A percentile compares a stretch with the other conserved stretches of the same genome.
Conservation (phyloP, 2,113 vertebrate genomes). For the Solea senegalensis region DNA sequence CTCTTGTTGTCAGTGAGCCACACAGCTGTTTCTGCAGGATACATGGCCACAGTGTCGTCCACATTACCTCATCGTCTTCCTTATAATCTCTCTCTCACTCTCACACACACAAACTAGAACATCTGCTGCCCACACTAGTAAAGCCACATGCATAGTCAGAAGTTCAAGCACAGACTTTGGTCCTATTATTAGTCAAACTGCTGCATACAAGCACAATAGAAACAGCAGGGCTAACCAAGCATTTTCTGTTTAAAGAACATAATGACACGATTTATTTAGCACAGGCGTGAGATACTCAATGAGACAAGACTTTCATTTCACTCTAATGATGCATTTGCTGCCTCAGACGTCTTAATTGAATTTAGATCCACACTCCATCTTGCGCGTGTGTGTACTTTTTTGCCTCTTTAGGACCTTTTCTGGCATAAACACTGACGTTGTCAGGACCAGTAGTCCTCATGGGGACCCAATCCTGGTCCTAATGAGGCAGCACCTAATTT, state of each 20-base stretch:
- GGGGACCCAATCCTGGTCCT: too few species aligned
- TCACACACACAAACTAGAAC: slow-evolving; percentile 13
- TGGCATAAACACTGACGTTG: too few species aligned
- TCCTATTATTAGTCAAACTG: slow-evolving; percentile 6
- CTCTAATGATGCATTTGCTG: slow-evolving; percentile 37
- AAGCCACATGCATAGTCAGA: slow-evolving; percentile 1
- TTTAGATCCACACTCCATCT: too few species aligned
- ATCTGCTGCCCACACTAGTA: slow-evolving; percentile 33
- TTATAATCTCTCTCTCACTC: not conserved
- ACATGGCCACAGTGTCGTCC: slow-evolving; percentile 13
- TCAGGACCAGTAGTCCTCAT: too few species aligned
- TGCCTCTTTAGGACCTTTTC: too few species aligned
- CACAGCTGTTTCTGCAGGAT: slow-evolving; percentile 10
- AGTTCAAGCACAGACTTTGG: not conserved
- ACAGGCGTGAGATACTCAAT: slow-evolving; percentile 4
- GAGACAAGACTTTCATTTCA: slow-evolving; percentile 38
- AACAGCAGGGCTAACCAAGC: not conserved
- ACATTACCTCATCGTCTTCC: slow-evolving; percentile 35
- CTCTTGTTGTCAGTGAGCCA: slow-evolving; percentile 26
- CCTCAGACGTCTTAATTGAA: not conserved
- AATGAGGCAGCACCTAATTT: too few species aligned
- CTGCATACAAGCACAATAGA: not conserved
- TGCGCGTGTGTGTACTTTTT: too few species aligned
- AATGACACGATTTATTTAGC: slow-evolving; percentile 23
- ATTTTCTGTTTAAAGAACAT: slow-evolving; percentile 25